A percentile compares a stretch with the other conserved stretches of the same genome.
phyloP scores from a whole-genome alignment of 2,113 vertebrate species.

The Tragulus kanchil region DNA sequence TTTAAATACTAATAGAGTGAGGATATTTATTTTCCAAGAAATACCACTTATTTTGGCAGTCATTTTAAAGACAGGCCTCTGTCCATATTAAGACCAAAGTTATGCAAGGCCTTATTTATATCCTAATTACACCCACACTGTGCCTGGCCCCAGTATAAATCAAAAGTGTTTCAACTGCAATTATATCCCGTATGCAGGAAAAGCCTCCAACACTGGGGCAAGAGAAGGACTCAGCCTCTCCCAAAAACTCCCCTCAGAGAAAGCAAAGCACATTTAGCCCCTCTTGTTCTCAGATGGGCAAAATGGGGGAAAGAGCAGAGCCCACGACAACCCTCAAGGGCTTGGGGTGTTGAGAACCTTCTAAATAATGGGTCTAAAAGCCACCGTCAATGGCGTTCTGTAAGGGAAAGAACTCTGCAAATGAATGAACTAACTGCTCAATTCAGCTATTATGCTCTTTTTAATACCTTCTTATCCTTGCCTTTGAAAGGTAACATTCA shows the following conservation, averaged over 20 bases:
- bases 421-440: background rate
- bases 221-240: constrained; percentile 9
- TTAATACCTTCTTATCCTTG: background rate
- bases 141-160: constrained; percentile 40
- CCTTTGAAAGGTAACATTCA: constrained; percentile 29
- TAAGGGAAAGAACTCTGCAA: background rate
- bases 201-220: background rate
- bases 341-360: background rate
- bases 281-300: background rate
- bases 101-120: constrained; percentile 68
- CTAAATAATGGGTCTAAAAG: background rate
- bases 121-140: constrained; percentile 64
- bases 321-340: background rate
- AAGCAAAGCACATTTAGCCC: background rate
- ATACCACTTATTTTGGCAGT: constrained; percentile 49
- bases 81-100: constrained; percentile 33
- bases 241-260: constrained; percentile 18
- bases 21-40: constrained; percentile 65
- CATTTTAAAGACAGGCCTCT: constrained; percentile 40
- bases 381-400: background rate
- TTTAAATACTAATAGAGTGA: constrained; percentile 44
- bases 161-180: constrained; percentile 58
- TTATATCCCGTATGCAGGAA: constrained; percentile 65
- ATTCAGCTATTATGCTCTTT: background rate
- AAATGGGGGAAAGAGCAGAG: background rate